Evolutionary conservation across 2,797 vertebrate genomes (phyloP).

Genomic region (Trachurus trachurus): DNA sequence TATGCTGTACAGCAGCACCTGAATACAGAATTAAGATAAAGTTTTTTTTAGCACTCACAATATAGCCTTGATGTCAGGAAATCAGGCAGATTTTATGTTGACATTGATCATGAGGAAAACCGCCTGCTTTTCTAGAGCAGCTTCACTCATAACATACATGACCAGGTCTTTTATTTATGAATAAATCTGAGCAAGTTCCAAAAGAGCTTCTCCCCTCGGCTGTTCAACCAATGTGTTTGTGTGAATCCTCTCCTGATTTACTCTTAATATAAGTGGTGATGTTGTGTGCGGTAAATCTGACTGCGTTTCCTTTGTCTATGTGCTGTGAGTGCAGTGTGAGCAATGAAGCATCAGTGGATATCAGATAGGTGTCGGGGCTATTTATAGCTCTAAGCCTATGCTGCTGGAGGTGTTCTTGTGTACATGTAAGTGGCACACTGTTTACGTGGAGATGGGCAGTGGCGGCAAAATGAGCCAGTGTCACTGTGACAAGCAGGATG

Average conservation of each 20-base stretch:
- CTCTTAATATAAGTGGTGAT: background rate
- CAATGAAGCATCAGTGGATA: conserved; percentile 37
- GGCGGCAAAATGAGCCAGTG: conserved; percentile 6
- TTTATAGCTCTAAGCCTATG: conserved; percentile 47
- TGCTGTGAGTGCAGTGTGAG: conserved; percentile 21
- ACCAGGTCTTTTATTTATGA: conserved; percentile 1
- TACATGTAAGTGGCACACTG: conserved; percentile 4
- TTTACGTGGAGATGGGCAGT: conserved; percentile 9
- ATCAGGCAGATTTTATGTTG: background rate
- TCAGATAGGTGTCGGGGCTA: conserved; percentile 48
- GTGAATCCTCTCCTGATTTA: background rate
- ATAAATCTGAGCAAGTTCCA: conserved; percentile 16
- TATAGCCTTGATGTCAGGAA: conserved; percentile 10
- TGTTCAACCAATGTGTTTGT: background rate
- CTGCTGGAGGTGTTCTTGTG: conserved; percentile 36
- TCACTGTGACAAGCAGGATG: background rate
- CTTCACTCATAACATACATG: background rate
- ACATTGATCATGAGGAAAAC: conserved; percentile 7
- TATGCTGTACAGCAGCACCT: background rate
- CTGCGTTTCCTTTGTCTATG: conserved; percentile 3
- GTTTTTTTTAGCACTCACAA: background rate
- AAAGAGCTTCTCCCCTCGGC: background rate
- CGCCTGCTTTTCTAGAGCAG: background rate
- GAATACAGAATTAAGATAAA: conserved; percentile 2
- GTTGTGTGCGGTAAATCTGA: background rate